Conservation (phyloP, 2,113 vertebrate species). For the Chaenogobius annularis region DNA sequence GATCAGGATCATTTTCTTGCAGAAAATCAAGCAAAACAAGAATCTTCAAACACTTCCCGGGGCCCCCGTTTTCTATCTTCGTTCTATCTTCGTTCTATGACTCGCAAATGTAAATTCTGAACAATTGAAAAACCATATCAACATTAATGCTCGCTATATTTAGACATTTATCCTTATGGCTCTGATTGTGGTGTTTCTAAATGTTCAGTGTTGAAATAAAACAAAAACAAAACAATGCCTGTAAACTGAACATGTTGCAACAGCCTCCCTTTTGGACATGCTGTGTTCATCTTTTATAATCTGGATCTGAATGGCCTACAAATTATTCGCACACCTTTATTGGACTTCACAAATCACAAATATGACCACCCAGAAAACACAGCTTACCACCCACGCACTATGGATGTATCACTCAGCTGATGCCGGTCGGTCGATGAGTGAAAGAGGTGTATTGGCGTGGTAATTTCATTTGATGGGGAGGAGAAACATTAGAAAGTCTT, state of each 20-base stretch:
- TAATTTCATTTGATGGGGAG: constrained; percentile 55
- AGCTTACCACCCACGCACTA: constrained; percentile 65
- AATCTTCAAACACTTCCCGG: neutral
- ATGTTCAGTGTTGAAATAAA: neutral
- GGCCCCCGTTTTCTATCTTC: neutral
- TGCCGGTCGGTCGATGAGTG: constrained; percentile 50
- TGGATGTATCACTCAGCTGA: constrained; percentile 68
- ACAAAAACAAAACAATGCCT: constrained; percentile 10
- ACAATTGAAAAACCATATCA: neutral
- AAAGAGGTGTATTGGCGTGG: constrained; percentile 59
- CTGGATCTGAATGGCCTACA: constrained; percentile 54
- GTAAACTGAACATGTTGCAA: constrained; percentile 40
- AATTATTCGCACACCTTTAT: constrained; percentile 62
- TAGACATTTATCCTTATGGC: neutral
- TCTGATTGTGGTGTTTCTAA: constrained; percentile 3
- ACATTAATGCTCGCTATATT: neutral
- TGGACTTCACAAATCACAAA: constrained; percentile 65
- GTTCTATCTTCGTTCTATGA: neutral
- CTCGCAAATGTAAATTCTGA: neutral
- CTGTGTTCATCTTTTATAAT: constrained; percentile 56
- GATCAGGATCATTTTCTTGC: neutral
- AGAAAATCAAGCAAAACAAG: neutral
- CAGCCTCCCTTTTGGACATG: constrained; percentile 38
- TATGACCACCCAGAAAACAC: constrained; percentile 73
- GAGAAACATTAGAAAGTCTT: constrained; percentile 51